A percentile compares a stretch with the other conserved stretches of the same genome.
These are phyloP conservation scores for Hafferia zeledoni DNA, from an alignment of 2,797 vertebrate species.

Conservation along the genomic window DNA sequence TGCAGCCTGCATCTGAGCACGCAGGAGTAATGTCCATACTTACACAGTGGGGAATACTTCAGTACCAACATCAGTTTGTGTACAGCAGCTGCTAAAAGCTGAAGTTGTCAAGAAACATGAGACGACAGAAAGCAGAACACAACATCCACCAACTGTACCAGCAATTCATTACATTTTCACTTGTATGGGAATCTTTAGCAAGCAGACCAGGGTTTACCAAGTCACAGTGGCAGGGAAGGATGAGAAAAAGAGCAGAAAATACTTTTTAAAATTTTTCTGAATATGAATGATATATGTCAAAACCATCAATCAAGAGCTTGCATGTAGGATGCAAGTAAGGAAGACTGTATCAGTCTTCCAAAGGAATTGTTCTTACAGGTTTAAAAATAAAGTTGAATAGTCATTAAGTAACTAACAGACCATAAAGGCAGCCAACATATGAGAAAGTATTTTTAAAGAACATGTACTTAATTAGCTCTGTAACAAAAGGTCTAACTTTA, in stretches of 20 bases:
- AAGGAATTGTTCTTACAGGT: neutral
- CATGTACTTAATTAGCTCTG: neutral
- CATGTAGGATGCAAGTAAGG: neutral
- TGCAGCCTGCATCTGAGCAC: neutral
- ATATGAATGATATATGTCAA: neutral
- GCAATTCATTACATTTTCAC: neutral
- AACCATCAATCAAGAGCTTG: neutral
- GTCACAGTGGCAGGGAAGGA: neutral
- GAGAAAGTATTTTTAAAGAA: neutral
- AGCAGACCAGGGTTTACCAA: neutral
- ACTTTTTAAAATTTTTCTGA: neutral
- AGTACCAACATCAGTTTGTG: neutral
- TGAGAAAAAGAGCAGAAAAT: neutral
- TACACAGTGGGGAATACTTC: neutral
- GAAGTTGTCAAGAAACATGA: neutral
- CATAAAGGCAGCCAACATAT: neutral
- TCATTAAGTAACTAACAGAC: neutral
- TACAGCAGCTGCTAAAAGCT: neutral
- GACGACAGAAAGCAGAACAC: neutral
- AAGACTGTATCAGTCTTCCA: neutral
- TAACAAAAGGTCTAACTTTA: neutral
- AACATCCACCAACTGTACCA: neutral
- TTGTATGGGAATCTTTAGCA: neutral
- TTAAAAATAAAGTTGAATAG: neutral
- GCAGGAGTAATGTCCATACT: neutral